These are phyloP conservation scores for Catharus bicknelli DNA, from an alignment of 2,113 vertebrate species.

Conservation along the genomic window DNA sequence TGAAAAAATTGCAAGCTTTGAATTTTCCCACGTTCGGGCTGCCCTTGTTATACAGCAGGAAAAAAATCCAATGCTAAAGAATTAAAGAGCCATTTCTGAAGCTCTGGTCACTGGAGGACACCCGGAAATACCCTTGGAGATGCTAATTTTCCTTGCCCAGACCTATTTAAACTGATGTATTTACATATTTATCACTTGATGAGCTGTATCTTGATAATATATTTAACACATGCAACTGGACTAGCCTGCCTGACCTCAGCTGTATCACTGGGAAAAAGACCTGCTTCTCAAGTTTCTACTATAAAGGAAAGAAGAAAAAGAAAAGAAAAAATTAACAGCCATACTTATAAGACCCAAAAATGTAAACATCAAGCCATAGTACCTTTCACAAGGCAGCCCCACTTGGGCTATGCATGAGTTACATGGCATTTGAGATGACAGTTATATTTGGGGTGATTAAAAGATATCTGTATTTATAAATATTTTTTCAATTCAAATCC, in stretches of 20 bases:
- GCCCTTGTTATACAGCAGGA: neutral
- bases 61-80: neutral
- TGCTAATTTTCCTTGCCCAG: neutral
- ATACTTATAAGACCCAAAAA: neutral
- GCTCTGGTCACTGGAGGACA: neutral
- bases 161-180: neutral
- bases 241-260: neutral
- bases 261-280: neutral
- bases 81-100: neutral
- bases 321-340: neutral
- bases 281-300: neutral
- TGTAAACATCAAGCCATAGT: neutral
- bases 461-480: neutral
- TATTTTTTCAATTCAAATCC: neutral
- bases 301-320: neutral
- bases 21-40: neutral
- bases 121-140: neutral
- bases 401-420: neutral
- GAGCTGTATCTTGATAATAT: neutral
- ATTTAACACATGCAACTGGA: neutral
- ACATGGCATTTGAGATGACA: neutral
- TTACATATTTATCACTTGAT: neutral
- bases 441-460: neutral
- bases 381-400: neutral
- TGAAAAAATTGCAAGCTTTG: neutral